Conservation (phyloP, 2,888 invertebrate species). For the Ypsolopha sequella region DNA sequence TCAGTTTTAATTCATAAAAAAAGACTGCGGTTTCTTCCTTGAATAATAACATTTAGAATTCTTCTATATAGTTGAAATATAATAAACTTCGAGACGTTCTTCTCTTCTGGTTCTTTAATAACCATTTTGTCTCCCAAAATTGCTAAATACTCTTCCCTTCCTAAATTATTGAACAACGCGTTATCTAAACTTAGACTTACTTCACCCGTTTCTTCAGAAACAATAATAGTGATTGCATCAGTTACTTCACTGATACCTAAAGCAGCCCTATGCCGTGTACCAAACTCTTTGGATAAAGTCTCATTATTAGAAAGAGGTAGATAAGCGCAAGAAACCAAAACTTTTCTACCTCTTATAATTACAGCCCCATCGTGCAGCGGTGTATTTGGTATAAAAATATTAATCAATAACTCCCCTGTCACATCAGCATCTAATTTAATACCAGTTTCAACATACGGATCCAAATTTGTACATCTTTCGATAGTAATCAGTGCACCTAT, state of each 20-base stretch:
- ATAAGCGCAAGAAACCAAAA: neutral
- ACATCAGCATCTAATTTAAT: slow-evolving; percentile 4
- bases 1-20: too few species aligned
- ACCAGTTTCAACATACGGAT: slow-evolving; percentile 4
- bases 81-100: too few species aligned
- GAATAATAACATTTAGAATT: too few species aligned
- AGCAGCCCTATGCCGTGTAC: slow-evolving; percentile 2
- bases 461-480: slow-evolving; percentile 3
- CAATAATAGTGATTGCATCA: slow-evolving; percentile 6
- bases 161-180: neutral
- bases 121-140: neutral
- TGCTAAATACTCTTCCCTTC: neutral
- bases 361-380: slow-evolving; percentile 7
- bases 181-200: neutral
- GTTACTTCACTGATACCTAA: slow-evolving; percentile 5
- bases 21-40: too few species aligned
- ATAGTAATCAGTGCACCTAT: slow-evolving; percentile 7
- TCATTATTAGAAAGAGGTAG: neutral
- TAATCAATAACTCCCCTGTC: slow-evolving; percentile 4
- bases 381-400: slow-evolving; percentile 6
- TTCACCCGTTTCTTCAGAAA: slow-evolving; percentile 5
- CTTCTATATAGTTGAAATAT: too few species aligned
- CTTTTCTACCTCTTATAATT: slow-evolving; percentile 4
- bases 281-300: neutral
- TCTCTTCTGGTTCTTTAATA: too few species aligned